phyloP scores from a whole-genome alignment of 2,113 vertebrate species.

The Callionymus lyra region DNA sequence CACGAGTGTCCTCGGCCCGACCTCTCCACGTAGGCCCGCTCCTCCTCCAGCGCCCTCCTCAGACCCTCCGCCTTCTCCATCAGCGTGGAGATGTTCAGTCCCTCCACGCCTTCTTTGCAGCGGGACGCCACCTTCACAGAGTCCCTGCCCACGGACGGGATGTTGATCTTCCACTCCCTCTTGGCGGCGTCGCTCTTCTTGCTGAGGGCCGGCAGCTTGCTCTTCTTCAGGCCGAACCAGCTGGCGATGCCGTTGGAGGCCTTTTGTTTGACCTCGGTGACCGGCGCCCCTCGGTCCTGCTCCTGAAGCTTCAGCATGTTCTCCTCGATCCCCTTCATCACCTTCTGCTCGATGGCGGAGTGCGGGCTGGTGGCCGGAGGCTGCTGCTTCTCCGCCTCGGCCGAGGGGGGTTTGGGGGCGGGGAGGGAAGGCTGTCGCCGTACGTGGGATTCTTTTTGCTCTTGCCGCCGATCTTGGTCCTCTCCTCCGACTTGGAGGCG shows the following conservation, averaged over 20 bases:
- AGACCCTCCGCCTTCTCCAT: conserved; percentile 94
- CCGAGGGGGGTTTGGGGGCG: conserved; percentile 50
- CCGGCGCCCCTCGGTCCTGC: conserved; percentile 69
- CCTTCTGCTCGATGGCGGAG: conserved; percentile 91
- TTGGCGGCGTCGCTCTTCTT: conserved; percentile 74
- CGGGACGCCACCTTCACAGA: conserved; percentile 67
- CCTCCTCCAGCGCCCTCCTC: conserved; percentile 85
- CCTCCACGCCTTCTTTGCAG: conserved; percentile 77
- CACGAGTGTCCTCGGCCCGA: conserved; percentile 69
- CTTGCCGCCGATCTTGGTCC: conserved; percentile 60
- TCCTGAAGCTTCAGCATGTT: conserved; percentile 85
- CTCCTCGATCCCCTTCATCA: conserved; percentile 96
- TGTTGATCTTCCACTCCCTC: conserved; percentile 68
- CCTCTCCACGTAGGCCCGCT: conserved; percentile 82
- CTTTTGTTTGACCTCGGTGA: conserved; percentile 78
- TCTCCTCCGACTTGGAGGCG: conserved; percentile 65
- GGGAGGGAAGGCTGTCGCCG: conserved; percentile 63
- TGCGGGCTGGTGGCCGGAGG: conserved; percentile 53
- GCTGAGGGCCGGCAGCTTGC: conserved; percentile 85
- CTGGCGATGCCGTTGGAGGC: conserved; percentile 82
- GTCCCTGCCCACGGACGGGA: conserved; percentile 63
- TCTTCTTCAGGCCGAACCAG: conserved; percentile 91
- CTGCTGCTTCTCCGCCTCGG: conserved; percentile 40
- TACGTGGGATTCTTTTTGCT: conserved; percentile 64
- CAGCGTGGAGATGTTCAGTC: conserved; percentile 89